Percentiles rank a stretch among this genome's conserved stretches.
Conservation (phyloP, 2,797 vertebrate species). For the Sciurus vulgaris region DNA sequence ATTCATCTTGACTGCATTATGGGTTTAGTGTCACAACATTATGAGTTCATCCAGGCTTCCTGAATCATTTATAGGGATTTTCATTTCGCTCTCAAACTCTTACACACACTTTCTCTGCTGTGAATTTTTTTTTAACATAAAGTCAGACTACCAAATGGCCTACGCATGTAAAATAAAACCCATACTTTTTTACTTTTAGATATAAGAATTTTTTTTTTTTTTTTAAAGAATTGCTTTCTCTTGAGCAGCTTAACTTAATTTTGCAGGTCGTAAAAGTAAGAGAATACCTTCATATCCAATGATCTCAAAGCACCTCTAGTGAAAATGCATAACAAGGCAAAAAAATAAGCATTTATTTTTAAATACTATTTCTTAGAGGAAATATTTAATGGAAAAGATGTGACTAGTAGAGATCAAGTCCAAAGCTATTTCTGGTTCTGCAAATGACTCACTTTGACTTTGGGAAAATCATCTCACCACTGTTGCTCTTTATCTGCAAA, state of each 20-base stretch:
- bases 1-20: conserved; percentile 80
- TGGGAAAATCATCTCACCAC: conserved; percentile 74
- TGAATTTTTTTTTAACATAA: conserved; percentile 54
- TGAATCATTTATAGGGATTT: conserved; percentile 83
- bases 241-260: conserved; percentile 75
- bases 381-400: conserved; percentile 74
- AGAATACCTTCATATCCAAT: conserved; percentile 61
- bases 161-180: conserved; percentile 63
- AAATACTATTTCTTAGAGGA: conserved; percentile 71
- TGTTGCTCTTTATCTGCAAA: conserved; percentile 81
- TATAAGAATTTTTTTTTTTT: neutral
- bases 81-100: conserved; percentile 76
- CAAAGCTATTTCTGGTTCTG: conserved; percentile 69
- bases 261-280: conserved; percentile 64
- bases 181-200: conserved; percentile 53
- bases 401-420: conserved; percentile 60
- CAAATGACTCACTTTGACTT: conserved; percentile 81
- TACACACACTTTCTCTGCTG: conserved; percentile 55
- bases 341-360: conserved; percentile 64
- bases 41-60: conserved; percentile 82
- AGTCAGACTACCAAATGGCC: conserved; percentile 56
- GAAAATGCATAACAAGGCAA: conserved; percentile 68
- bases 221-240: conserved; percentile 13
- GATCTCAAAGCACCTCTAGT: conserved; percentile 80
- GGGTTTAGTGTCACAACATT: conserved; percentile 83